phyloP scores from a whole-genome alignment of 2,888 invertebrate species.

The Panorpa germanica region DNA sequence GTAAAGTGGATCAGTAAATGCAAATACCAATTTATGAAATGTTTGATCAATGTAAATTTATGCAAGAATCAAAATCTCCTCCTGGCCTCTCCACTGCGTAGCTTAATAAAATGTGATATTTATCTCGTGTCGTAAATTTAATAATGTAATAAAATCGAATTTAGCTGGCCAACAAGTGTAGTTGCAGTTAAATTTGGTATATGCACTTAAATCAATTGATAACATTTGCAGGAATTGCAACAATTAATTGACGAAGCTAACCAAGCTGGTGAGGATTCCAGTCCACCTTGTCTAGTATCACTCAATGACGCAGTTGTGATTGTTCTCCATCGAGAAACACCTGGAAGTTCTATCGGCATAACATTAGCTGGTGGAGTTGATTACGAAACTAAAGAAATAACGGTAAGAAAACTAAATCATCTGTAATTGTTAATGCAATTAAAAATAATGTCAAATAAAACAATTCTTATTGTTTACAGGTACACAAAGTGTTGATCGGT shows the following conservation, averaged over 20 bases:
- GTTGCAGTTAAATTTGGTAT: not conserved
- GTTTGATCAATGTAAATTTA: too few species aligned
- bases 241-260: slow-evolving; percentile 45
- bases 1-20: too few species aligned
- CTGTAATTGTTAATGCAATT: not conserved
- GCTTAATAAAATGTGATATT: too few species aligned
- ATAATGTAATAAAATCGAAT: too few species aligned
- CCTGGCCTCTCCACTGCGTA: too few species aligned
- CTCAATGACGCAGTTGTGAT: slow-evolving; percentile 37
- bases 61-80: too few species aligned
- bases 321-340: slow-evolving; percentile 43
- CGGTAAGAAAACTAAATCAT: slow-evolving; percentile 33
- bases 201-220: not conserved
- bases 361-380: slow-evolving; percentile 78
- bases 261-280: slow-evolving; percentile 36
- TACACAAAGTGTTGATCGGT: slow-evolving; percentile 71
- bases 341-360: slow-evolving; percentile 63
- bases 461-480: slow-evolving; percentile 27
- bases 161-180: too few species aligned
- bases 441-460: slow-evolving; percentile 2
- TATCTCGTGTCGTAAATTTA: too few species aligned
- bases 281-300: slow-evolving; percentile 15
- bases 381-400: slow-evolving; percentile 82
- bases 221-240: slow-evolving; percentile 30
- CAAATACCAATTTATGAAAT: too few species aligned